Base-by-base conservation (phyloP, 2,888 invertebrate species). In the Onthophagus sagittarius region DNA sequence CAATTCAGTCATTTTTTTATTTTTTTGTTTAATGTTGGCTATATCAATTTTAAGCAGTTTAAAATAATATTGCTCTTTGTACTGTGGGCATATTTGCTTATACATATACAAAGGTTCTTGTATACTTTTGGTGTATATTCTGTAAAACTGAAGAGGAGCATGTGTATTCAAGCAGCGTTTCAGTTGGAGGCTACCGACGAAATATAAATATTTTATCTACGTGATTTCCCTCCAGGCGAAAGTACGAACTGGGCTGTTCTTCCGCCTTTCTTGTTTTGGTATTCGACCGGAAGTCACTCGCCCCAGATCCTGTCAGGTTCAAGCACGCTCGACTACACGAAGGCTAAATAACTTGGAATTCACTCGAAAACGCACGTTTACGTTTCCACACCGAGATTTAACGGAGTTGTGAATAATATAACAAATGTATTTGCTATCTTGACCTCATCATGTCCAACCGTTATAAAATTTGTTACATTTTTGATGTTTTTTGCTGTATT, bases 141-240 rank as follows among this genome's bases (percentile, higher is more conserved):
- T 78, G 75, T 76, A 76, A 78, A 77, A 74, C 70, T 70, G 75
- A 72, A 70, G 32, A 32, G 74, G 75, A 79, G 79, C 79, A 79
- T 80, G 80, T 79, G 78, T 79, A 80, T 80, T 79, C 80, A 78
- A 76, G 74, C 77, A 79, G 73, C 77, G 79, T 79, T 77, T 76
- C 74, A 76, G 75, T 78, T 76, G 75, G 74, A 75, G 77, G 74
- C 76, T 73, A 71, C 77, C 71, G 78, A 77, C 70, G 78, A 75
- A 76, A 73, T 78, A 81, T 80, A 81, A 81, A 81, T 80, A 81
- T 81, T 81, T 80, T 78, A 81, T 78, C 78, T 79, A 76, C 72
- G 78, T 79, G 80, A 80, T 81, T 81, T 80, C 78, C 79, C 80
- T 78, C 75, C 76, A 79, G 79, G 79, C 78, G 79, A 53, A 53